Evolutionary conservation across 1,140 invertebrate genomes (phyloP).

Genomic region (Scaptomyza graminum): DNA sequence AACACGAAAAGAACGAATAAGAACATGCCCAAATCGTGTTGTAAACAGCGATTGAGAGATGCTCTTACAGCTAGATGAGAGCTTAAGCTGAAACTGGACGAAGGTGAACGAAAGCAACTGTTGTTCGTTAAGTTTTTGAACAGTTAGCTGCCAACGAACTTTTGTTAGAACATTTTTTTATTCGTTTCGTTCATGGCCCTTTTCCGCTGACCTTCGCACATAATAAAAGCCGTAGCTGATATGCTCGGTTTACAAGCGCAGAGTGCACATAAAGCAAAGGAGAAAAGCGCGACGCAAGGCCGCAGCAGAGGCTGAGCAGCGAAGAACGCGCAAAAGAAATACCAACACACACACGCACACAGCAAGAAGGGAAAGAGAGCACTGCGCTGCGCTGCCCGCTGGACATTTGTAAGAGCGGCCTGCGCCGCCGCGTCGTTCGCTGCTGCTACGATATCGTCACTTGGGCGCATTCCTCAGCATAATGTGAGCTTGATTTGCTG

Average conservation of each 20-base stretch:
- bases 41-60: constrained; percentile 9
- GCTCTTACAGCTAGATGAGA: constrained; percentile 11
- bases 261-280: constrained; percentile 36
- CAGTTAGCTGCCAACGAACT: background rate
- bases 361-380: background rate
- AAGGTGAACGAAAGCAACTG: background rate
- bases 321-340: constrained; percentile 51
- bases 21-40: constrained; percentile 5
- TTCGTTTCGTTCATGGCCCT: background rate
- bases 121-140: background rate
- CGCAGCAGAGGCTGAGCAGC: constrained; percentile 39
- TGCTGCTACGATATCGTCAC: constrained; percentile 82
- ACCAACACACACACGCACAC: constrained; percentile 24
- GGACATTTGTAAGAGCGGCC: constrained; percentile 61
- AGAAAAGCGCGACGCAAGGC: constrained; percentile 58
- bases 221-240: constrained; percentile 11
- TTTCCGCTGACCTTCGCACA: constrained; percentile 13
- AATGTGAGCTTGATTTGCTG: constrained; percentile 83
- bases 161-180: background rate
- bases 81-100: background rate
- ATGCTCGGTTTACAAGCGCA: constrained; percentile 28
- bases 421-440: constrained; percentile 39
- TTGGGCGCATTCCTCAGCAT: constrained; percentile 82
- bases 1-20: constrained; percentile 44
- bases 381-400: constrained; percentile 44